A percentile compares a stretch with the other conserved stretches of the same genome.
These are phyloP conservation scores for Dasysyrphus tricinctus DNA, from an alignment of 2,888 invertebrate species.

Conservation along the genomic window DNA sequence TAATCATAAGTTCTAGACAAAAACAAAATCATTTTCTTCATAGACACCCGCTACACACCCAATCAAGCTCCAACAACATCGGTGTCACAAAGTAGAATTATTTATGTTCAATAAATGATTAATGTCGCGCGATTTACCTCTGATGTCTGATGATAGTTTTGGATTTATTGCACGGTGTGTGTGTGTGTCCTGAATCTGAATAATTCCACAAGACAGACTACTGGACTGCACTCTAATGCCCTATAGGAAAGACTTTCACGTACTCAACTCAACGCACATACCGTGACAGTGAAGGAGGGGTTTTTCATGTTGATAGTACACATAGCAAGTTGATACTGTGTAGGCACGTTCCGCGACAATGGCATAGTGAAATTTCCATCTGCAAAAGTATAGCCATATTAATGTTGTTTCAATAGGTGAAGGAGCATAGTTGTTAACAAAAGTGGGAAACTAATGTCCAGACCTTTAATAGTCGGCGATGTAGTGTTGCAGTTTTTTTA, in stretches of 20 bases:
- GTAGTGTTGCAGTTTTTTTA: not conserved
- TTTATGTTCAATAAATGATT: conserved; percentile 70
- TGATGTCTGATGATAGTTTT: conserved; percentile 32
- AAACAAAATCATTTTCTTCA: no score
- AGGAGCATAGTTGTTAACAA: not conserved
- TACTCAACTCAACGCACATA: not conserved
- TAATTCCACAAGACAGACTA: conserved; percentile 2
- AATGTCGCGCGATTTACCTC: conserved; percentile 54
- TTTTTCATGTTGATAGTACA: not conserved
- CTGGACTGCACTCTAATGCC: not conserved
- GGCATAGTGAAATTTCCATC: conserved; percentile 60
- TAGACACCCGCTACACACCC: no score
- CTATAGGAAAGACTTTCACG: conserved; percentile 71
- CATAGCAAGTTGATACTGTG: not conserved
- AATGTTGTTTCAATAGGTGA: conserved; percentile 1
- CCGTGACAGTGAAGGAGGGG: not conserved
- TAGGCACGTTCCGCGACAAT: conserved; percentile 53
- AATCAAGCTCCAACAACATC: conserved; percentile 17
- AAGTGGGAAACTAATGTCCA: conserved; percentile 42
- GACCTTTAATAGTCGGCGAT: not conserved
- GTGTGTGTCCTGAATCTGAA: conserved; percentile 9
- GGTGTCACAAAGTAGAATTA: conserved; percentile 40
- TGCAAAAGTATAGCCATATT: conserved; percentile 18
- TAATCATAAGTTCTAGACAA: no score
- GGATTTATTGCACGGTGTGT: conserved; percentile 13